Percentiles rank a stretch among this genome's conserved stretches.
Evolutionary conservation across 1,140 invertebrate genomes (phyloP).

Genomic region (Drosophila pandora): DNA sequence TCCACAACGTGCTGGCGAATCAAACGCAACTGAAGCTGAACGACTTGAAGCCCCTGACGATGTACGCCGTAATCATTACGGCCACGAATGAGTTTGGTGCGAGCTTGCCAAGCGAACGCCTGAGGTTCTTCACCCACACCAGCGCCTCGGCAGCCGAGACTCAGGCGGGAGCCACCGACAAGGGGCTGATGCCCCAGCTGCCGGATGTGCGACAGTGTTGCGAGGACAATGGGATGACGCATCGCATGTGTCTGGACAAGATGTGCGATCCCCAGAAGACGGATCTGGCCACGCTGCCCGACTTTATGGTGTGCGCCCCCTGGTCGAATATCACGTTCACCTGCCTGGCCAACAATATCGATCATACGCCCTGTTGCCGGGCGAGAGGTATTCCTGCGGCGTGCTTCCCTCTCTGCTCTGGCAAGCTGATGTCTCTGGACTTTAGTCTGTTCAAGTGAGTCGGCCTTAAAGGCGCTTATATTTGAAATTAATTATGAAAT

Average conservation of each 20-base stretch:
- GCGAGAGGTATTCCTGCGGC: conserved; percentile 89
- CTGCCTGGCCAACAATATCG: conserved; percentile 91
- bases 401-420: conserved; percentile 90
- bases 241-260: conserved; percentile 89
- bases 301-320: conserved; percentile 93
- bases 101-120: conserved; percentile 89
- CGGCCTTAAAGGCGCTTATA: not conserved
- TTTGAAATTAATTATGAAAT: not conserved
- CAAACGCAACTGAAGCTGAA: conserved; percentile 86
- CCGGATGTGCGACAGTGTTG: conserved; percentile 91
- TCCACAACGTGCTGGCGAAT: conserved; percentile 84
- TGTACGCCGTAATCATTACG: conserved; percentile 91
- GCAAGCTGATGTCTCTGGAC: conserved; percentile 90
- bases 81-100: conserved; percentile 90
- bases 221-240: conserved; percentile 88
- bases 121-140: conserved; percentile 84
- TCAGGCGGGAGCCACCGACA: conserved; percentile 52
- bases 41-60: conserved; percentile 88
- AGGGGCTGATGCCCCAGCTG: conserved; percentile 81
- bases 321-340: conserved; percentile 91
- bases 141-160: conserved; percentile 64
- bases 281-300: conserved; percentile 86
- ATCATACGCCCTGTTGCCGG: conserved; percentile 92
- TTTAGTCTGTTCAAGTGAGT: conserved; percentile 92
- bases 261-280: conserved; percentile 90